Percentiles rank a stretch among this genome's conserved stretches.
phyloP scores from a whole-genome alignment of 2,888 invertebrate genomes.

The Tipula confusa region DNA sequence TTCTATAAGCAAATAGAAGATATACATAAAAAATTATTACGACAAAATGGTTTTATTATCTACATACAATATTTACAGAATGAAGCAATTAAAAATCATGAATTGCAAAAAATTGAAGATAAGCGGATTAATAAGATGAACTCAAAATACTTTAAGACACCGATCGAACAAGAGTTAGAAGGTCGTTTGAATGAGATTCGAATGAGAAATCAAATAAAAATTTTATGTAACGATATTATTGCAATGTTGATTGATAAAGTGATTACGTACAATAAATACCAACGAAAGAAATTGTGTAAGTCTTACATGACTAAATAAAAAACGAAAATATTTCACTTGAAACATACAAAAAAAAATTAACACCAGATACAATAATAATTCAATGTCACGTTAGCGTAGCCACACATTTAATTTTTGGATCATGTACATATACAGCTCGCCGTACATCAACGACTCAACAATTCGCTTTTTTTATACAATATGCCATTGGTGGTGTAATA shows the following conservation, averaged over 20 bases:
- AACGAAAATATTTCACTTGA: too few relatives aligned
- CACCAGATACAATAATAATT: neutral
- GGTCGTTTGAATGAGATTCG: neutral
- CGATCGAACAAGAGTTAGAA: neutral
- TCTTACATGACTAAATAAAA: neutral
- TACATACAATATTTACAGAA: neutral
- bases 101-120: neutral
- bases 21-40: neutral
- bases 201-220: neutral
- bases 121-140: neutral
- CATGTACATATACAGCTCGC: neutral
- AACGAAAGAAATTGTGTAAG: neutral
- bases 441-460: neutral
- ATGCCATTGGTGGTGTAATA: conserved; percentile 51
- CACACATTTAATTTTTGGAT: too few relatives aligned
- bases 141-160: neutral
- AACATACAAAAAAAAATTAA: too few relatives aligned
- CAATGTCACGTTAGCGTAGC: neutral
- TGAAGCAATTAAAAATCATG: neutral
- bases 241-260: neutral
- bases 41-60: neutral
- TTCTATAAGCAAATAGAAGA: neutral
- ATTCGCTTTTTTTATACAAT: conserved; percentile 42
- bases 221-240: neutral
- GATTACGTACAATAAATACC: neutral